phyloP scores from a whole-genome alignment of 2,888 invertebrate genomes.

The Eupelmus urozonus region DNA sequence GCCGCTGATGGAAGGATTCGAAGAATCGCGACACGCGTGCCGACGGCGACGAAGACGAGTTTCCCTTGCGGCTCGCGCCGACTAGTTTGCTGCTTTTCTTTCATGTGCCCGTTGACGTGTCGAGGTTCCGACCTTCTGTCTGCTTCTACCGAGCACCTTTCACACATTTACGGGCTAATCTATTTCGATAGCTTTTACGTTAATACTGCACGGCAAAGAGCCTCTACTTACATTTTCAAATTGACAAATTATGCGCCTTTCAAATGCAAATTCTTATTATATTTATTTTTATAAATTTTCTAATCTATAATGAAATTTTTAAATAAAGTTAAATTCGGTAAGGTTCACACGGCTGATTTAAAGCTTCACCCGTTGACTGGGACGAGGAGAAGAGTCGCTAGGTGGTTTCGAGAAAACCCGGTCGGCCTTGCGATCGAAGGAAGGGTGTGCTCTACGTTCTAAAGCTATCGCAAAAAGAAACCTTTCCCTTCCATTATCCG shows the following conservation, averaged over 20 bases:
- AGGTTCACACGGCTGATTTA: conserved; percentile 52
- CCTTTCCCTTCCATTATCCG: conserved; percentile 61
- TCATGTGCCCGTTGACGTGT: conserved; percentile 27
- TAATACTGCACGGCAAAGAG: too few species aligned
- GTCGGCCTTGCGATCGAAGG: not conserved
- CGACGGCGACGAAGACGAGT: not conserved
- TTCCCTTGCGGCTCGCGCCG: not conserved
- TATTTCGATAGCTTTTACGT: too few species aligned
- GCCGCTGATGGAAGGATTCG: too few species aligned
- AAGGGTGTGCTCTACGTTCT: conserved; percentile 37
- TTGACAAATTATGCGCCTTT: too few species aligned
- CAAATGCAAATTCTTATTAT: too few species aligned
- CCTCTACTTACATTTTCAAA: too few species aligned
- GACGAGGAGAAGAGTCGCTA: conserved; percentile 60
- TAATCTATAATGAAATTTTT: not conserved
- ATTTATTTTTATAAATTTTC: too few species aligned
- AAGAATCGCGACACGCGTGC: too few species aligned
- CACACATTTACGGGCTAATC: too few species aligned
- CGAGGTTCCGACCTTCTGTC: not conserved
- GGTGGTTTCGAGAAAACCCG: conserved; percentile 1
- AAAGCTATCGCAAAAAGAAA: conserved; percentile 49
- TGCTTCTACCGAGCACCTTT: too few species aligned
- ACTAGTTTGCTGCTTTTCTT: not conserved
- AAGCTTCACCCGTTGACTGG: conserved; percentile 46
- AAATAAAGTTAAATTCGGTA: conserved; percentile 49